Evolutionary conservation across 2,888 invertebrate genomes (phyloP).

Genomic region (Acholoe squamosa): DNA sequence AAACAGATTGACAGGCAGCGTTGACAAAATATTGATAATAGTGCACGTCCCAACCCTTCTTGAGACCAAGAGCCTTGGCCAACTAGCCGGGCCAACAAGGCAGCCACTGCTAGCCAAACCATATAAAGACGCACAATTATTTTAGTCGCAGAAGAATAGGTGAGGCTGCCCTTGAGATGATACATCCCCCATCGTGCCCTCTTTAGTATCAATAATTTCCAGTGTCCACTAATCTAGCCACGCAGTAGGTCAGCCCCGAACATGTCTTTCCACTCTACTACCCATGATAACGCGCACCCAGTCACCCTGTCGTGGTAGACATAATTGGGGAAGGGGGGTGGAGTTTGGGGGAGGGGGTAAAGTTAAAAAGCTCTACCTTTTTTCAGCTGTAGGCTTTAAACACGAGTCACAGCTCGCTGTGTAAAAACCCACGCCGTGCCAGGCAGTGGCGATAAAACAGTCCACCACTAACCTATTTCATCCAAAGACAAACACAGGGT

Average conservation of each 20-base stretch:
- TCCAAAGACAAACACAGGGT: constrained; percentile 16
- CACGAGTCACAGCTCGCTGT: neutral
- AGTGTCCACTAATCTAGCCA: neutral
- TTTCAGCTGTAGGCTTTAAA: too few species aligned
- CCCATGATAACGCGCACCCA: neutral
- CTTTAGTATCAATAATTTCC: neutral
- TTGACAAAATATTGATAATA: too few species aligned
- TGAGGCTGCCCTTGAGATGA: neutral
- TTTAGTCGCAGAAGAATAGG: too few species aligned
- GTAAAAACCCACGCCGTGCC: neutral
- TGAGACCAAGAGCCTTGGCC: too few species aligned
- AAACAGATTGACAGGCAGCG: too few species aligned
- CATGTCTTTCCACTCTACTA: neutral
- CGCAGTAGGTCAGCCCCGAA: neutral
- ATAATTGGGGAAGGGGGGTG: neutral
- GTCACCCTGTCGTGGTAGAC: neutral
- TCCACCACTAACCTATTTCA: neutral
- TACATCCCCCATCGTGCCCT: neutral
- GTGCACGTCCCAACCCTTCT: too few species aligned
- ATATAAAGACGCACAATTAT: too few species aligned
- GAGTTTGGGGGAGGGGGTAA: too few species aligned
- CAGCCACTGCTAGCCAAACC: too few species aligned
- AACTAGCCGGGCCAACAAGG: too few species aligned
- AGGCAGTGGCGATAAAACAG: constrained; percentile 9
- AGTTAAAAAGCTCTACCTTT: too few species aligned